Percentiles rank a stretch among this genome's conserved stretches.
Evolutionary conservation across 2,113 vertebrate genomes (phyloP).

Genomic region (Connochaetes taurinus): DNA sequence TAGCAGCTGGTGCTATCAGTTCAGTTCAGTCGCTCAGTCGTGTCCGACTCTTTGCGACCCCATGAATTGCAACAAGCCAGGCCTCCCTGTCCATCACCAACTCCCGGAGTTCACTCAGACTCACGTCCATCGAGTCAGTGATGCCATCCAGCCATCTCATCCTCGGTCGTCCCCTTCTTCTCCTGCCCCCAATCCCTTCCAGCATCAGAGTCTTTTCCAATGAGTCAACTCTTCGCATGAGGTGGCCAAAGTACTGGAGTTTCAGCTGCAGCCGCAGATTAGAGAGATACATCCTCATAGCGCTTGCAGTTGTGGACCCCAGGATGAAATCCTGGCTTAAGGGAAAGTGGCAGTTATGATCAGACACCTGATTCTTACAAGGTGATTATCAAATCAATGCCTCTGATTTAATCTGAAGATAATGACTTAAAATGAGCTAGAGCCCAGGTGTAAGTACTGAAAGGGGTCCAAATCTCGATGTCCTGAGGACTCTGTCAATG

Average conservation of each 20-base stretch:
- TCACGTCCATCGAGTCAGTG: too few species aligned
- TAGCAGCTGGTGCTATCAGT: neutral
- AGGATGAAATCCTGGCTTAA: neutral
- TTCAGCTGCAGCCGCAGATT: neutral
- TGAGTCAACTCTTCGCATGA: too few species aligned
- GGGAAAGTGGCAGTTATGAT: neutral
- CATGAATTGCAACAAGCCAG: too few species aligned
- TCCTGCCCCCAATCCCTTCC: too few species aligned
- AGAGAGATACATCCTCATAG: neutral
- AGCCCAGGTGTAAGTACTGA: neutral
- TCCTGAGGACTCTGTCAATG: neutral
- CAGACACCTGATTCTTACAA: neutral
- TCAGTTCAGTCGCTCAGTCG: too few species aligned
- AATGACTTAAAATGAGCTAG: neutral
- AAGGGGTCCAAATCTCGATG: neutral
- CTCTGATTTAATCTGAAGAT: neutral
- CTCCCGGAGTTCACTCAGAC: too few species aligned
- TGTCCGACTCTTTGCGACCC: too few species aligned
- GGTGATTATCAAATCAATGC: neutral
- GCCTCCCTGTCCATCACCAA: too few species aligned
- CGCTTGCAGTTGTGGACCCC: neutral
- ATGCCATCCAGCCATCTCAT: too few species aligned
- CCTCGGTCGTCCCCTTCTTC: too few species aligned
- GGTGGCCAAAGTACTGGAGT: too few species aligned
- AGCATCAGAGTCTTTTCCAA: too few species aligned